Conservation (phyloP, 2,113 vertebrate species). For the Clarias gariepinus region DNA sequence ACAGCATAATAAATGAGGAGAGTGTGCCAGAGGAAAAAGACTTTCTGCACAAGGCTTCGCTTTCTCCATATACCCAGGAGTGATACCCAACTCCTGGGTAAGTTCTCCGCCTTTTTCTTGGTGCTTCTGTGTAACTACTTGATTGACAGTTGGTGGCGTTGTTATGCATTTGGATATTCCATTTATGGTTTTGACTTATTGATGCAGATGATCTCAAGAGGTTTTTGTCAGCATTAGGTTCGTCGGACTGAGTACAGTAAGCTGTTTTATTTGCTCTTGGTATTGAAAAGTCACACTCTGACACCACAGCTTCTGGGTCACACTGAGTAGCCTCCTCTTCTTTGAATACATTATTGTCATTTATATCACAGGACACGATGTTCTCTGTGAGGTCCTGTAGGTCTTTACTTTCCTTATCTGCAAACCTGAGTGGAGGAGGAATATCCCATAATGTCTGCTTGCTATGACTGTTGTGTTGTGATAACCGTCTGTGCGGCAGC, state of each 20-base stretch:
- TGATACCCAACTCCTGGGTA: conserved; percentile 66
- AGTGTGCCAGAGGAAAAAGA: conserved; percentile 68
- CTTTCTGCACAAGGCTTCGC: conserved; percentile 57
- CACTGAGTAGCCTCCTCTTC: background rate
- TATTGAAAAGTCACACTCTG: conserved; percentile 7
- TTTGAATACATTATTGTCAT: conserved; percentile 46
- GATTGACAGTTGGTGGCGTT: conserved; percentile 56
- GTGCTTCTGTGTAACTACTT: conserved; percentile 27
- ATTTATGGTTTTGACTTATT: conserved; percentile 59
- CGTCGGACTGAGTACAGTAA: conserved; percentile 47
- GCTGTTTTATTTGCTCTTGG: background rate
- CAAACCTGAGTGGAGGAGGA: conserved; percentile 71
- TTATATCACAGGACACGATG: conserved; percentile 56
- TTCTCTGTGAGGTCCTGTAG: conserved; percentile 62
- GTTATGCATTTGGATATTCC: conserved; percentile 61
- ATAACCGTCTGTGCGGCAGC: conserved; percentile 48
- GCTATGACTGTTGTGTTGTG: conserved; percentile 43
- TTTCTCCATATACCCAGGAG: conserved; percentile 48
- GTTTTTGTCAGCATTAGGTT: conserved; percentile 2
- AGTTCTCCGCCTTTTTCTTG: conserved; percentile 70
- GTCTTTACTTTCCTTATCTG: conserved; percentile 57
- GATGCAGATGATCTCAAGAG: conserved; percentile 49
- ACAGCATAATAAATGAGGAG: conserved; percentile 67
- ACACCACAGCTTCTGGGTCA: conserved; percentile 4
- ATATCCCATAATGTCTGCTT: conserved; percentile 55